Conservation (phyloP, 2,113 vertebrate species). For the Zosterops pallidus region DNA sequence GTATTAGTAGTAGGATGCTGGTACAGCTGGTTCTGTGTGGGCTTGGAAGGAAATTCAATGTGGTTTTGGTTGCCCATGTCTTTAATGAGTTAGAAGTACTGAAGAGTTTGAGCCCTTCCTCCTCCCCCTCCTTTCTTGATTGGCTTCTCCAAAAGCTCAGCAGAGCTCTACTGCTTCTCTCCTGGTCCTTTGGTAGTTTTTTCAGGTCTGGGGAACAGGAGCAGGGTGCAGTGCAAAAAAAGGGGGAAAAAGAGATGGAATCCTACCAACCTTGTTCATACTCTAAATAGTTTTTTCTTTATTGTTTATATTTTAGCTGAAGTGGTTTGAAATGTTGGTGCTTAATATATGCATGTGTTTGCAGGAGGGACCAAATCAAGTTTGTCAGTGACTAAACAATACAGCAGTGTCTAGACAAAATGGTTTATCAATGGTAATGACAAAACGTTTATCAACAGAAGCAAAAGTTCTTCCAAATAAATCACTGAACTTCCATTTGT, state of each 20-base stretch:
- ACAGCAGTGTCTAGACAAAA: background rate
- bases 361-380: background rate
- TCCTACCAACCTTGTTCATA: background rate
- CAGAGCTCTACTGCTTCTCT: background rate
- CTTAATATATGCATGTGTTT: background rate
- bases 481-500: background rate
- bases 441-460: background rate
- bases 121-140: background rate
- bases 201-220: background rate
- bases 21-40: background rate
- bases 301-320: background rate
- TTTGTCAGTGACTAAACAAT: background rate
- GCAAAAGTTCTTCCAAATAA: background rate
- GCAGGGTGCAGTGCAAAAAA: background rate
- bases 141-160: background rate
- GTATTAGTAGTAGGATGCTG: background rate
- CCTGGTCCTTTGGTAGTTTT: background rate
- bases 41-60: background rate
- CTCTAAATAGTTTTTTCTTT: background rate
- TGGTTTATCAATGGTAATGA: background rate
- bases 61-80: background rate
- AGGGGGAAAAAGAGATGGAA: rapidly evolving
- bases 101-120: background rate
- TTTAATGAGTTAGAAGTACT: background rate
- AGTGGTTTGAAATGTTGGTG: background rate